Evolutionary conservation across 2,797 vertebrate genomes (phyloP), one percentile per base, ranked within the genome.

Genomic region (Trichosurus vulpecula): DNA sequence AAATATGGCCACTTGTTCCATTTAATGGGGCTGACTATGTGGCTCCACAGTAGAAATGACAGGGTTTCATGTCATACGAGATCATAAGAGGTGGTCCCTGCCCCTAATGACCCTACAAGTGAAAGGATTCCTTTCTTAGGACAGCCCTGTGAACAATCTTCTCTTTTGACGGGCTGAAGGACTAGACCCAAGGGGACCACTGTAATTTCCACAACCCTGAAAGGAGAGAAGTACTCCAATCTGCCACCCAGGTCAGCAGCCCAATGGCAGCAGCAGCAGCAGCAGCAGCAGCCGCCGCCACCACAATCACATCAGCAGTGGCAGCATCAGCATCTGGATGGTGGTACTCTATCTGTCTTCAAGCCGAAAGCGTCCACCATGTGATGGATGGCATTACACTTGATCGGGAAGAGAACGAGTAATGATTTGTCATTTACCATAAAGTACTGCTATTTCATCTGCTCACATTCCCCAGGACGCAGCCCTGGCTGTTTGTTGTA

Each of bases 381-480:
- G 13, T 95, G 91, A 95, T 55, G 51, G 95, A 97, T 92, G 56
- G 91, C 2, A 55, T 95, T 96, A 61, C 55, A 52, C 97, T 95
- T 31, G 96, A 96, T 94, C 96, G 97, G 93, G 56, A 97, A 96
- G 0, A 0, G 92, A 96, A 95, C 0, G 2, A 96, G 94, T 25
- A 11, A 96, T 22, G 94, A 97, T 95, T 96, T 97, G 97, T 97
- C 61, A 92, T 95, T 98, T 55, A 56, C 95, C 14, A 93, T 95
- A 93, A 96, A 96, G 97, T 54, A 91, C 92, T 90, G 97, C 96
- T 96, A 54, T 97, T 97, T 97, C 97, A 94, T 96, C 91, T 30
- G 96, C 55, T 96, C 91, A 54, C 55, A 16, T 93, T 96, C 89
- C 66, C 95, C 0, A 6, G 55, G 94, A 97, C 0, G 0, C 1